Base-by-base conservation (phyloP, 2,797 vertebrate genomes). In the Sciurus carolinensis region DNA sequence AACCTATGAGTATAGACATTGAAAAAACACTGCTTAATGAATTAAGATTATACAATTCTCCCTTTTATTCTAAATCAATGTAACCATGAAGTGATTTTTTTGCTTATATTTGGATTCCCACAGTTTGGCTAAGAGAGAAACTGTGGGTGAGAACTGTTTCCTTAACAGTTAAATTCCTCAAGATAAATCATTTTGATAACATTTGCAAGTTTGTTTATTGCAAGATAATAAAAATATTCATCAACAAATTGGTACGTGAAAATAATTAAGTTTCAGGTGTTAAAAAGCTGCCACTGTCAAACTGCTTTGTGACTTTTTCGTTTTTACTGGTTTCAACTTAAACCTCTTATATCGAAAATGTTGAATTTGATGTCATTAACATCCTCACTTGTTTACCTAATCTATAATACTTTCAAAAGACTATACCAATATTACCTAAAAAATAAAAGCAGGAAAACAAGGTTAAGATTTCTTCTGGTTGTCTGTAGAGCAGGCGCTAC, bases 371-470 rank as follows among this genome's bases (percentile, higher is more conserved):
- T 12, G 64, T 77, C 24, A 64, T 69, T 67, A 76, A 72, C 42
- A 92, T 9, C 50, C 76, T 69, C 59, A 81, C 7, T 39, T 54
- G 24, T 36, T 86, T 94, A 44, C 42, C 87, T 83, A 47, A 39
- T 66, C 22, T 87, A 83, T 8, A 47, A 84, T 57, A 54, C 28
- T 57, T 95, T 90, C 86, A 85, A 73, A 69, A 90, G 64, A 79
- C 33, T 72, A 57, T 15, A 47, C 11, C 30, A 79, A 66, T 73
- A 33, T 84, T 80, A 85, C 7, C 20, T 89, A 79, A 89, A 54
- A 79, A 59, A 50, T 50, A 50, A 88, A n/a, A 67, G 20, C 36
- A 42, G 44, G 24, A 76, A 62, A 20, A 54, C 64, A 89, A 39
- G 10, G 47, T 84, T 44, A 79, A 54, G 30, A 64, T 92, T 52